Evolutionary conservation across 2,113 vertebrate species (phyloP).

Genomic region (Oryctolagus cuniculus): mOryCun1.1 NC_091449.1:37173501-37174000

Average conservation of each 20-base stretch:
- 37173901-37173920: too few species aligned
- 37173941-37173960: too few species aligned
- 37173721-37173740: not conserved
- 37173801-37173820: not conserved
- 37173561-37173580: not conserved
- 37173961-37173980: too few species aligned
- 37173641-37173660: not conserved
- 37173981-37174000: too few species aligned
- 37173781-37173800: not conserved
- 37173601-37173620: not conserved
- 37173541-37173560: not conserved
- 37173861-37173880: too few species aligned
- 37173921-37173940: too few species aligned
- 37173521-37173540: not conserved
- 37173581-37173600: not conserved
- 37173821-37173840: too few species aligned
- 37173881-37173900: too few species aligned
- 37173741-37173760: not conserved
- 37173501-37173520: constrained; percentile 67
- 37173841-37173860: too few species aligned
- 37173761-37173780: not conserved
- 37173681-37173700: not conserved
- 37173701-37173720: not conserved
- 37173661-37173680: not conserved
- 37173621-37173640: not conserved